phyloP scores from a whole-genome alignment of 2,888 invertebrate species.

The Mystacides longicornis region DNA sequence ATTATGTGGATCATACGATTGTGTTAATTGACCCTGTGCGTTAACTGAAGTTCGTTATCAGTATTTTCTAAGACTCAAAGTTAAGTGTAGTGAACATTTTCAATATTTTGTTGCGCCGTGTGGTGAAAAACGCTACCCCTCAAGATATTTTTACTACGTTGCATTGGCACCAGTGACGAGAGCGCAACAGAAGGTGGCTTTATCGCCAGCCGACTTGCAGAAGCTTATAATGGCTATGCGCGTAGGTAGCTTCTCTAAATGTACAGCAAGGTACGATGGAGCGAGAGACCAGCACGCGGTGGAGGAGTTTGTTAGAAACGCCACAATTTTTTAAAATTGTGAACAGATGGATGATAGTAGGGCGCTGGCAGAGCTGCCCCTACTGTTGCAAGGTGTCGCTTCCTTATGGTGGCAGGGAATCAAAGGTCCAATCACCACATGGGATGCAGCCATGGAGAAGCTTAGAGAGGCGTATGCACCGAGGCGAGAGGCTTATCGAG shows the following conservation, averaged over 20 bases:
- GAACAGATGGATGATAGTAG: not conserved
- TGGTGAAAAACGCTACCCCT: too few species aligned
- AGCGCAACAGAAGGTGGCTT: too few species aligned
- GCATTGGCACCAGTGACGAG: too few species aligned
- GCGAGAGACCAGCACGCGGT: not conserved
- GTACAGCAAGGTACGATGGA: not conserved
- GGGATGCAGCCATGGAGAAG: not conserved
- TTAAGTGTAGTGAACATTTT: too few species aligned
- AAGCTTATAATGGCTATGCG: too few species aligned
- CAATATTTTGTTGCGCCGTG: too few species aligned
- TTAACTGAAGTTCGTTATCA: too few species aligned
- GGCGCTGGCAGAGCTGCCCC: not conserved
- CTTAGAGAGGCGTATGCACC: not conserved
- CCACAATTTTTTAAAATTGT: not conserved
- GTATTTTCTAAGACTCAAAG: too few species aligned
- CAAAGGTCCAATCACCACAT: not conserved
- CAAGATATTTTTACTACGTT: too few species aligned
- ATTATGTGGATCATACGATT: too few species aligned
- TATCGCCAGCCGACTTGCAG: too few species aligned
- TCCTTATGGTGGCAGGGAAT: not conserved
- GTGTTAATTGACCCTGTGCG: too few species aligned
- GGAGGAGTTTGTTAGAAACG: not conserved
- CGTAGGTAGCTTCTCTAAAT: slow-evolving; percentile 12
- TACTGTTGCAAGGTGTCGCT: not conserved
- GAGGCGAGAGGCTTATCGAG: not conserved